Conservation (phyloP, 2,797 vertebrate genomes). For the Coendou prehensilis region DNA sequence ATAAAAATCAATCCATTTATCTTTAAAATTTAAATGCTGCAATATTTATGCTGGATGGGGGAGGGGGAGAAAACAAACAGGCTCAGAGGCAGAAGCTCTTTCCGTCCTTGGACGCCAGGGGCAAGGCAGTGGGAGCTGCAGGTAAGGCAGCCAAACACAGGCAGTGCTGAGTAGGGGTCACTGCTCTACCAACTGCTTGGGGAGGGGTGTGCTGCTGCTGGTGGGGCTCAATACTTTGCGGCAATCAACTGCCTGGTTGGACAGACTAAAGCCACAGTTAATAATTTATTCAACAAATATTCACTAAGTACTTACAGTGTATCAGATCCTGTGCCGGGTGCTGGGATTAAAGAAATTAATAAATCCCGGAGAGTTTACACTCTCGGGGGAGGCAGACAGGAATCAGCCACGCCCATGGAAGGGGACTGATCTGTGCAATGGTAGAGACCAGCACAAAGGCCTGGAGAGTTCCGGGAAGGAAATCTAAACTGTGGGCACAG, state of each 20-base stretch:
- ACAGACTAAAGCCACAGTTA: neutral
- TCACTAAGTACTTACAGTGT: neutral
- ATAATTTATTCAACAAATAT: slow-evolving; percentile 11
- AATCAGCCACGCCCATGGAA: neutral
- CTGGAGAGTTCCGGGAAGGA: neutral
- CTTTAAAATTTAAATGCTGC: slow-evolving; percentile 66
- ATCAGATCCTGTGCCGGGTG: neutral
- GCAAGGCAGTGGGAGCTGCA: neutral
- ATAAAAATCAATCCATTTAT: slow-evolving; percentile 64
- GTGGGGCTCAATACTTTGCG: neutral
- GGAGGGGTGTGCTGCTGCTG: neutral
- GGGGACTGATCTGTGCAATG: neutral
- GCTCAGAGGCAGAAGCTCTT: neutral
- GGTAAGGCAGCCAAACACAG: neutral
- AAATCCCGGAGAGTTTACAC: neutral
- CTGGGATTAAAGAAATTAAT: neutral
- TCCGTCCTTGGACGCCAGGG: neutral
- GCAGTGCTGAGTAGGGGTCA: neutral
- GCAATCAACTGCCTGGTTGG: neutral
- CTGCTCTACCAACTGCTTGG: neutral
- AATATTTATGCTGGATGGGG: neutral
- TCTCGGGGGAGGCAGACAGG: neutral
- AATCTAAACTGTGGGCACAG: neutral
- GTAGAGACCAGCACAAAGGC: neutral
- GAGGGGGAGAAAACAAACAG: neutral